Evolutionary conservation across 2,113 vertebrate genomes (phyloP).

Genomic region (Hyperopisus bebe): DNA sequence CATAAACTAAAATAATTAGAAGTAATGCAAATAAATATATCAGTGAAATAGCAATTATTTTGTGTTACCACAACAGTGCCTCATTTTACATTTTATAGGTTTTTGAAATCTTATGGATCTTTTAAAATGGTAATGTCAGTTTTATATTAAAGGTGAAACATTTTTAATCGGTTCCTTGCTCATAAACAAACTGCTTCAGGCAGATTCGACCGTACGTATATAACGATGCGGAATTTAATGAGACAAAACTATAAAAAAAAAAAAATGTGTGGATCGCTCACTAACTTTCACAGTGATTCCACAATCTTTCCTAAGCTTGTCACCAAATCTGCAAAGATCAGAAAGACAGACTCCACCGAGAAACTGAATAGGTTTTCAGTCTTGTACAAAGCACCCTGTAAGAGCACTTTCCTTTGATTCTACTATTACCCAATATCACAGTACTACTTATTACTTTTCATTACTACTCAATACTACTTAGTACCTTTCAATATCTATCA

Average conservation of each 20-base stretch:
- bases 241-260: background rate
- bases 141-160: background rate
- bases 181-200: background rate
- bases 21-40: background rate
- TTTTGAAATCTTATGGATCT: background rate
- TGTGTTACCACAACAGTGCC: background rate
- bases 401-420: background rate
- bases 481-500: background rate
- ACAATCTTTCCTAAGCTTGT: background rate
- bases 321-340: background rate
- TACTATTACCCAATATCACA: background rate
- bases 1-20: background rate
- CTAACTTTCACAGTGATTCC: background rate
- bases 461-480: background rate
- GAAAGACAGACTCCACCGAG: background rate
- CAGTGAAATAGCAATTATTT: background rate
- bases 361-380: background rate
- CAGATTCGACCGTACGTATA: background rate
- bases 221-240: background rate
- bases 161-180: background rate
- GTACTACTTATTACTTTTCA: background rate
- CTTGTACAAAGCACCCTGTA: background rate
- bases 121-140: background rate
- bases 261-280: background rate
- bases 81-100: background rate